Conservation (phyloP, 1,140 invertebrate genomes). For the Ridgeia piscesae region DNA sequence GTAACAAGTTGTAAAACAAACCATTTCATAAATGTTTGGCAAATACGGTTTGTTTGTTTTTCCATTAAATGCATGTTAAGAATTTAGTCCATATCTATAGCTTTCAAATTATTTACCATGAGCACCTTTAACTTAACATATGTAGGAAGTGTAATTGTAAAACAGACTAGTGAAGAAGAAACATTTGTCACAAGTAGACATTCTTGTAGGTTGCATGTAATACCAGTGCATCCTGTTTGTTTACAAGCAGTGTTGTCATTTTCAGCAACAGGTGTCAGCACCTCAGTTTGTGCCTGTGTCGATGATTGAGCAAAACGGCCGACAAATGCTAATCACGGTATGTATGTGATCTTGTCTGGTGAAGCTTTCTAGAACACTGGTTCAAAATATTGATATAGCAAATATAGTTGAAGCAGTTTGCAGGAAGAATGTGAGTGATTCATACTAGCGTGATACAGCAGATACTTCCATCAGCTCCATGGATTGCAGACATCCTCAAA, state of each 20-base stretch:
- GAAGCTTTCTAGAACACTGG: conserved; percentile 10
- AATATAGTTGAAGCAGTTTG: too few species aligned
- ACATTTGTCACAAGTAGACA: not conserved
- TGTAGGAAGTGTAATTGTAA: not conserved
- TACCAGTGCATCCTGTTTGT: not conserved
- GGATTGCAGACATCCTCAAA: too few species aligned
- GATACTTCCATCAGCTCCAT: too few species aligned
- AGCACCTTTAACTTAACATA: not conserved
- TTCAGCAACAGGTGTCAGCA: conserved; percentile 53
- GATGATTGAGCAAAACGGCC: conserved; percentile 73
- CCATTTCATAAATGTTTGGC: too few species aligned
- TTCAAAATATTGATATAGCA: not conserved
- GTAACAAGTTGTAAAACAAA: not conserved
- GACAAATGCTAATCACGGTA: conserved; percentile 62
- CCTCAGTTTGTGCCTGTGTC: conserved; percentile 89
- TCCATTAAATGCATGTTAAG: too few species aligned
- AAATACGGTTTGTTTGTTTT: too few species aligned
- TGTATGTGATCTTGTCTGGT: conserved; percentile 44
- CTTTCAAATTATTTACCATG: not conserved
- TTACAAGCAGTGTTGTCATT: not conserved
- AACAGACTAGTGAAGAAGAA: not conserved
- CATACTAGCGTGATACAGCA: too few species aligned
- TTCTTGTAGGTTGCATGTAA: not conserved
- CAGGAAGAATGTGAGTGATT: too few species aligned
- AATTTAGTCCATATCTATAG: not conserved